Percentiles rank a stretch among this genome's conserved stretches.
Evolutionary conservation across 2,888 invertebrate genomes (phyloP).

Genomic region (Lasioglossum malachurum): DNA sequence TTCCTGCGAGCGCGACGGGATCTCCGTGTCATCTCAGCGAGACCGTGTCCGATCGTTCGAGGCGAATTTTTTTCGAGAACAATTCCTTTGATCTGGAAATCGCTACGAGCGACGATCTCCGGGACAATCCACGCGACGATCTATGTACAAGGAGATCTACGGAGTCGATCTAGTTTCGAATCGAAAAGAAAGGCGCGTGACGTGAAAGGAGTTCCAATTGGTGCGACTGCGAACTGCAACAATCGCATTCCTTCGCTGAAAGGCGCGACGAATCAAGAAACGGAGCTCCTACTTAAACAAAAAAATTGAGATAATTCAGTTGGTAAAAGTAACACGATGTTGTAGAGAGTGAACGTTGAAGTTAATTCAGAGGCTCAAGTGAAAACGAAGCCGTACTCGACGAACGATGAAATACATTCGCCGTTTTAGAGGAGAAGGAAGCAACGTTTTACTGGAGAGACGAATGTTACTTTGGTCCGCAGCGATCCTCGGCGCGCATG

Average conservation of each 20-base stretch:
- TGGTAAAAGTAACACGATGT: neutral
- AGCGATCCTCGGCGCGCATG: neutral
- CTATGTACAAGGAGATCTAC: neutral
- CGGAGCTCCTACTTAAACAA: neutral
- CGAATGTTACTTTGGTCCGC: neutral
- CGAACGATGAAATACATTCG: neutral
- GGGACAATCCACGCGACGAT: neutral
- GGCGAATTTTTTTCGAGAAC: neutral
- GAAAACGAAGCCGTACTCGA: neutral
- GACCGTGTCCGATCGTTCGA: neutral
- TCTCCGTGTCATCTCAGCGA: slow-evolving; percentile 8
- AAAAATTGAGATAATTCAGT: neutral
- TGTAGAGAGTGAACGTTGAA: neutral
- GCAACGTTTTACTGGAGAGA: neutral
- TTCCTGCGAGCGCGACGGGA: slow-evolving; percentile 14
- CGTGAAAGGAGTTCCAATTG: neutral
- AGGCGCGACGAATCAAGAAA: neutral
- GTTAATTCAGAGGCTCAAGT: neutral
- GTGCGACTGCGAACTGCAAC: neutral
- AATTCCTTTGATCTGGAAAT: neutral
- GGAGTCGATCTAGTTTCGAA: neutral
- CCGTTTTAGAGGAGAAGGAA: neutral
- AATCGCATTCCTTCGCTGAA: slow-evolving; percentile 1
- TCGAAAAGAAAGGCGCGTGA: neutral
- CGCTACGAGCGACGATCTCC: no score